Base-by-base conservation (phyloP, 2,888 invertebrate genomes). In the Agrochola lota region DNA sequence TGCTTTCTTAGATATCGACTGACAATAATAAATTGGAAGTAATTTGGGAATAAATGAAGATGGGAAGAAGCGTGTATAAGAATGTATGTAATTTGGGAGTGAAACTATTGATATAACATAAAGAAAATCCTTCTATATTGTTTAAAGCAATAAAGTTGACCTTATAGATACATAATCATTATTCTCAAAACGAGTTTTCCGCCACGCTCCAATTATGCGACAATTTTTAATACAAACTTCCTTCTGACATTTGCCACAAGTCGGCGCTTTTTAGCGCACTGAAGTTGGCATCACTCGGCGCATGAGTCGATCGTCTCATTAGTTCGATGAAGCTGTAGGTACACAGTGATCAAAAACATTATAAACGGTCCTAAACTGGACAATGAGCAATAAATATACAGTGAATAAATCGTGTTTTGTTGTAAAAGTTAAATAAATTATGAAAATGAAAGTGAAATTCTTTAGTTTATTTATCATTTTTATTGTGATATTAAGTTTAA, bases 391-490 rank as follows among this genome's bases (percentile, higher is more conserved):
- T 52, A 77, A 71, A 78, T 49, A 77, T 26, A 59, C 60, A 60
- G 79, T 71, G 77, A 59, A 73, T 49, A 49, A 40, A 12, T 71
- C 15, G 62, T 66, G 52, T 62, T 69, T 62, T 62, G 6, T 57
- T 60, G 30, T 46, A 68, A 64, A 77, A 49, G 20, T 49, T 0
- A 12, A 20, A 43, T n/a, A 26, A 66, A n/a, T 55, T n/a, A 73
- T n/a, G 17, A 88, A 78, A 83, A 87, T 87, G 87, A 88, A 68
- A 78, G 71, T 89, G 66, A 63, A 80, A 20, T 43, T 76, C 63
- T 76, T 79, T 20, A 60, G 68, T 74, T 66, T 90, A 4, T 73
- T 88, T 60, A 12, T 89, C 12, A 43, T 85, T 69, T 64, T 88
- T 11, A 64, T 82, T 72, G 86, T 88, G 80, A 78, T 89, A 73